Percentiles rank a stretch among this genome's conserved stretches.
phyloP scores from a whole-genome alignment of 2,797 vertebrate genomes.

The Liparis tanakae region DNA sequence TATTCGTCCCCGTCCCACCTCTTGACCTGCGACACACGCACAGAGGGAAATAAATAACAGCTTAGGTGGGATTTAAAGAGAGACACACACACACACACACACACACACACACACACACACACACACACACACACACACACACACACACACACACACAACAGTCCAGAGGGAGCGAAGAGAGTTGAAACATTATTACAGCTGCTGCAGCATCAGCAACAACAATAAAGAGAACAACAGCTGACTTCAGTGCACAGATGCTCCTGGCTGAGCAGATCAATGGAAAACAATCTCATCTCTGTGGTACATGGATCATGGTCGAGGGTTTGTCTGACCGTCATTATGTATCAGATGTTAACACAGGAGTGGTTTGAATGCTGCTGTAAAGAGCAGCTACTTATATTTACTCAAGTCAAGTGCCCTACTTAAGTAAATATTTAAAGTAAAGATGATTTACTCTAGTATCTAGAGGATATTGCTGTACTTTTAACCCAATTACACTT shows the following conservation, averaged over 20 bases:
- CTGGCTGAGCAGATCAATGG: slow-evolving; percentile 49
- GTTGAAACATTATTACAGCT: slow-evolving; percentile 16
- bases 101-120: no score
- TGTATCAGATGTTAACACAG: slow-evolving; percentile 11
- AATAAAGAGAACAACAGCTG: slow-evolving; percentile 32
- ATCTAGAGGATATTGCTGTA: neutral
- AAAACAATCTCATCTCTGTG: slow-evolving; percentile 36
- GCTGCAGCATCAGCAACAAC: slow-evolving; percentile 24
- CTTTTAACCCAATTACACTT: neutral
- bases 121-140: no score
- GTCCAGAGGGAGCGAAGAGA: slow-evolving; percentile 7
- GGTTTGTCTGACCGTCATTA: slow-evolving; percentile 10
- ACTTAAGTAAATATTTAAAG: neutral
- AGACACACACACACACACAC: slow-evolving; percentile 5
- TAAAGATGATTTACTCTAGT: neutral
- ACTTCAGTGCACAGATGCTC: slow-evolving; percentile 17
- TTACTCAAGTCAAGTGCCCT: neutral
- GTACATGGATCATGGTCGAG: slow-evolving; percentile 18
- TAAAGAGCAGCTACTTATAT: neutral
- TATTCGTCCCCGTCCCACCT: slow-evolving; percentile 68
- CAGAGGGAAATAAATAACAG: slow-evolving; percentile 12
- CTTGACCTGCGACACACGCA: slow-evolving; percentile 67
- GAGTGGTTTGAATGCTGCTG: neutral
- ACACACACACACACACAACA: neutral
- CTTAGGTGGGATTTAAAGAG: slow-evolving; percentile 13